Evolutionary conservation across 2,113 vertebrate genomes (phyloP).

Genomic region (Maccullochella peelii): DNA sequence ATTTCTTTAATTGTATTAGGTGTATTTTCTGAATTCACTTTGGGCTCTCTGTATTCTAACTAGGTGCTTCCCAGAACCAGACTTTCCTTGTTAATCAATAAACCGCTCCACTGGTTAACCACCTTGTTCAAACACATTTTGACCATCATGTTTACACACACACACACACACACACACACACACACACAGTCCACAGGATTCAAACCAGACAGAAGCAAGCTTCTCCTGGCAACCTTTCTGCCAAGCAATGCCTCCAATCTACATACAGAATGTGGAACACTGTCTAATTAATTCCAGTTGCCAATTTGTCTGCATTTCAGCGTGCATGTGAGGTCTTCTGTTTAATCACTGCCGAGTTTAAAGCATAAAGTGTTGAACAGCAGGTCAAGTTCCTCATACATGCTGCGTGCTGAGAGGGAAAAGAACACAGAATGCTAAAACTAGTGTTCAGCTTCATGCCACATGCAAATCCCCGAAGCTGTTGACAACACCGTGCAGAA

Average conservation of each 20-base stretch:
- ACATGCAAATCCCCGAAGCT: not conserved
- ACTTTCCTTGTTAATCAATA: constrained; percentile 18
- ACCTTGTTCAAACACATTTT: constrained; percentile 28
- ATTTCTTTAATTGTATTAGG: constrained; percentile 1
- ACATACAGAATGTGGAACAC: constrained; percentile 22
- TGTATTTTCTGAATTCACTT: not conserved
- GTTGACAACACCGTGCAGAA: not conserved
- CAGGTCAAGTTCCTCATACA: constrained; percentile 24
- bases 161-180: too few relatives aligned
- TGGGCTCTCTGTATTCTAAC: not conserved
- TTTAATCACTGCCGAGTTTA: constrained; percentile 27
- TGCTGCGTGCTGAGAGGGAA: not conserved
- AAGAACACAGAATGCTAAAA: constrained; percentile 23
- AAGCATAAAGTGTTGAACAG: constrained; percentile 37
- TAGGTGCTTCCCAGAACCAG: not conserved
- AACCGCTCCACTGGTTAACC: constrained; percentile 14
- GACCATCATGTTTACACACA: constrained; percentile 10
- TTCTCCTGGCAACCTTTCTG: constrained; percentile 14
- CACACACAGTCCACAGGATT: not conserved
- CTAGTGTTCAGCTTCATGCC: not conserved
- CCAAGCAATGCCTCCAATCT: constrained; percentile 17
- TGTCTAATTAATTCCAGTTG: constrained; percentile 49
- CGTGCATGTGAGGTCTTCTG: constrained; percentile 24
- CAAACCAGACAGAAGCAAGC: constrained; percentile 8
- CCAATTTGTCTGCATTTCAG: constrained; percentile 43